Percentiles rank a stretch among this genome's conserved stretches.
phyloP scores from a whole-genome alignment of 2,113 vertebrate species.

The Nesospiza acunhae region DNA sequence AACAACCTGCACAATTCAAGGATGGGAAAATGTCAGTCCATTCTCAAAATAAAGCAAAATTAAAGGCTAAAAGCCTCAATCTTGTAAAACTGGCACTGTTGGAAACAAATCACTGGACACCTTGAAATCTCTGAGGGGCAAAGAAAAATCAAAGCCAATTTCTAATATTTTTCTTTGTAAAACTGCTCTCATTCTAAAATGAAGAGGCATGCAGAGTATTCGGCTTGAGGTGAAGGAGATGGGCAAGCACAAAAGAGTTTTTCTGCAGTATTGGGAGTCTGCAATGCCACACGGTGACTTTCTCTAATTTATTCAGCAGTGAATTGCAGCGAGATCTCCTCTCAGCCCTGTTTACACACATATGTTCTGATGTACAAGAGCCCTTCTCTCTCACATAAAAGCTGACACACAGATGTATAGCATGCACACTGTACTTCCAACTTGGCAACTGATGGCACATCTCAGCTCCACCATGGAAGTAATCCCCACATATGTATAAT shows the following conservation, averaged over 20 bases:
- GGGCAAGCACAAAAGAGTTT: neutral
- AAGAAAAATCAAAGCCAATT: constrained; percentile 39
- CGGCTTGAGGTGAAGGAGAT: neutral
- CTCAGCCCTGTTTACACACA: constrained; percentile 32
- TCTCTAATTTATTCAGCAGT: constrained; percentile 13
- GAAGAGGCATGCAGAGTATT: neutral
- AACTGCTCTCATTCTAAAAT: neutral
- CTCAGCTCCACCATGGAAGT: constrained; percentile 7
- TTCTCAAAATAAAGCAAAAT: constrained; percentile 5
- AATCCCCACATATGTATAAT: constrained; percentile 59
- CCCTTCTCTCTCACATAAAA: constrained; percentile 31
- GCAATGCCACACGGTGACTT: neutral
- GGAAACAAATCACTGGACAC: constrained; percentile 5
- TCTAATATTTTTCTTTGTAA: constrained; percentile 25
- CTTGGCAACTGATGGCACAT: constrained; percentile 38
- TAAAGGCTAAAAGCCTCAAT: constrained; percentile 27
- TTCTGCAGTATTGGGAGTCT: neutral
- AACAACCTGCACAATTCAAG: neutral
- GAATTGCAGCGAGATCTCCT: neutral
- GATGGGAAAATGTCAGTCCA: neutral
- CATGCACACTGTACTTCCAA: neutral
- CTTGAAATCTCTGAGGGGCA: neutral
- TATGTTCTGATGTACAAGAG: neutral
- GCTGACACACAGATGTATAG: constrained; percentile 18
- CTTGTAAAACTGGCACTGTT: constrained; percentile 10